Base-by-base conservation (phyloP, 2,888 invertebrate genomes). In the Criorhina ranunculi region DNA sequence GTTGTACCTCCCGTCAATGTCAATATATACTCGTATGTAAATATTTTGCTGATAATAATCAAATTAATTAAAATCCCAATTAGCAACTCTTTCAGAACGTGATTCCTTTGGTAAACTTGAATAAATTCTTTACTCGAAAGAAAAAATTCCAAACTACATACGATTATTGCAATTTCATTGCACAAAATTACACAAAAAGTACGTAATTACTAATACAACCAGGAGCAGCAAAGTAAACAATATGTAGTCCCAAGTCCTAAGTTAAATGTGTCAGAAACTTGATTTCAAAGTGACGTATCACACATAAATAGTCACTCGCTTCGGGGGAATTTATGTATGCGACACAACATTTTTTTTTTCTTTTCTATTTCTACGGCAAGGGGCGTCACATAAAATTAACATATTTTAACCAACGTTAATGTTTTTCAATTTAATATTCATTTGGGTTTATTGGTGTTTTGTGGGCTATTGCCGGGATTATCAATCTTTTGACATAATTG, bases 351-450 rank as follows among this genome's bases (percentile, higher is more conserved):
- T 37, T 35, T 6, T 51, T 19, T 24, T n/a, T 12, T 15, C 49
- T 19, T 62, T 33, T 19, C 35, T 31, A 12, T n/a, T 24, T 24
- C 24, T 24, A 24, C 24, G 24, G 24, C 24, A 33, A 49, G 35
- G 46, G 64, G 46, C 7, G 31, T 7, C 40, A 53, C 75, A 75
- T 75, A 29, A 75, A 75, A 75, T 75, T 64, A 64, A 46, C 75
- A 75, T 66, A 75, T 46, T 64, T 64, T n/a, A n/a, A 4, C 19
- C 55, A 35, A 70, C 46, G 62, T 53, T 42, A 73, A 62, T 62
- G 31, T 11, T 37, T n/a, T 42, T 62, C 53, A 42, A 53, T 12
- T 64, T 55, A 31, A 31, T 66, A 66, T 75, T 53, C 75, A 62
- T 33, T 60, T 51, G 51, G 57, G 70, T 70, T 72, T 51, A 72